Percentiles rank a stretch among this genome's conserved stretches.
These are phyloP conservation scores for Chlamydotis undulata DNA, from an alignment of 2,113 vertebrate genomes.

Conservation along the genomic window DNA sequence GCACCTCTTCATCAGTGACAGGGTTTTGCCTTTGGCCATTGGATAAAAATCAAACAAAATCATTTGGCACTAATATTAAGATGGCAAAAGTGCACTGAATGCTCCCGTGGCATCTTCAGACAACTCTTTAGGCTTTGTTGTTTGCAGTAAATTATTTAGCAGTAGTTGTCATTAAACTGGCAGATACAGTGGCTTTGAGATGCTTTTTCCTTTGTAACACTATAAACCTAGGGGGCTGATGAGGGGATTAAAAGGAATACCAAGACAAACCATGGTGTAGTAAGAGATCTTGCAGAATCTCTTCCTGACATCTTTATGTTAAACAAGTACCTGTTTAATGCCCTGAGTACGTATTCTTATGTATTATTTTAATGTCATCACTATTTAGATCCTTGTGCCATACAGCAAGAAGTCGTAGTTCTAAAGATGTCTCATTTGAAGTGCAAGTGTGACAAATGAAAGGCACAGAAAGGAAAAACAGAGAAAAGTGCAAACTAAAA, in stretches of 20 bases:
- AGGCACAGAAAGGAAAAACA: not conserved
- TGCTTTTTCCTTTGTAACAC: not conserved
- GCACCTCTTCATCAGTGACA: not conserved
- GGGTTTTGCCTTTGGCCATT: not conserved
- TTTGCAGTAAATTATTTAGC: constrained; percentile 55
- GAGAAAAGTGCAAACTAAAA: not conserved
- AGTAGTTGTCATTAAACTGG: constrained; percentile 32
- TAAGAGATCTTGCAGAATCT: not conserved
- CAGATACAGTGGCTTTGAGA: not conserved
- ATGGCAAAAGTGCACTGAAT: not conserved
- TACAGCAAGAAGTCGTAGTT: not conserved
- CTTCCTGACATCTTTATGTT: not conserved
- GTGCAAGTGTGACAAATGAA: not conserved
- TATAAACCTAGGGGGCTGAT: not conserved
- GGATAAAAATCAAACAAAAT: constrained; percentile 24
- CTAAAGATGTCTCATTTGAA: not conserved
- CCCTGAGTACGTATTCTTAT: not conserved
- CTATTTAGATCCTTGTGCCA: not conserved
- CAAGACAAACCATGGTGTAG: not conserved
- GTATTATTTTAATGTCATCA: not conserved
- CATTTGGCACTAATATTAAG: not conserved
- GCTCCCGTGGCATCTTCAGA: not conserved
- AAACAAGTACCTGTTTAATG: constrained; percentile 27
- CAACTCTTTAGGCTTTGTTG: constrained; percentile 30
- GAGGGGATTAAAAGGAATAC: constrained; percentile 36